Evolutionary conservation across 2,888 invertebrate genomes (phyloP).

Genomic region (Melieria crassipennis): DNA sequence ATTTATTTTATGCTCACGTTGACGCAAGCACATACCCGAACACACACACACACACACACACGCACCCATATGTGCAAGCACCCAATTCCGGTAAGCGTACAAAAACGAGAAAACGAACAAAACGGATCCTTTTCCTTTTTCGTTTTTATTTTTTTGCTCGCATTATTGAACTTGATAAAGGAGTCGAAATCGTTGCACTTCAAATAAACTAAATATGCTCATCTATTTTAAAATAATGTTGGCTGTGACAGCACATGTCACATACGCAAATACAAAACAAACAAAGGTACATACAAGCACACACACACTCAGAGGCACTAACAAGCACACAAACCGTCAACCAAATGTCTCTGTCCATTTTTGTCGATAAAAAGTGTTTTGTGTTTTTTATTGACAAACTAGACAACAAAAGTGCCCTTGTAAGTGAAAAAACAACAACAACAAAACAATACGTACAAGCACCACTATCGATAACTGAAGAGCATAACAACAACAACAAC

Average conservation of each 20-base stretch:
- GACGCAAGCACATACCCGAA: background rate
- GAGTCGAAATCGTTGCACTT: conserved; percentile 28
- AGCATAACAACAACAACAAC: conserved; percentile 16
- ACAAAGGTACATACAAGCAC: background rate
- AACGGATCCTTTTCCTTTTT: too few species aligned
- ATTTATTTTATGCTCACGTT: conserved; percentile 40
- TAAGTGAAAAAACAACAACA: background rate
- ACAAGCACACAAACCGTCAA: too few species aligned
- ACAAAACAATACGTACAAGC: conserved; percentile 1
- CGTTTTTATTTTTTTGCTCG: too few species aligned
- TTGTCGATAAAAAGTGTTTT: too few species aligned
- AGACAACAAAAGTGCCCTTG: background rate
- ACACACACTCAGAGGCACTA: background rate
- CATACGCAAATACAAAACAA: conserved; percentile 17
- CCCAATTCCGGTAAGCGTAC: background rate
- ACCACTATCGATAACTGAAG: conserved; percentile 18
- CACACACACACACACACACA: background rate
- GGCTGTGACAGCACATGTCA: conserved; percentile 28
- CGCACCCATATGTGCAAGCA: background rate
- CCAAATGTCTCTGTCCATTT: too few species aligned
- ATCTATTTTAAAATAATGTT: conserved; percentile 43
- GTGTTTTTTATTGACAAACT: too few species aligned
- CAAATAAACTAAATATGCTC: conserved; percentile 43
- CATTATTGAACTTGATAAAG: too few species aligned
- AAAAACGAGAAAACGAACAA: background rate